Conservation (phyloP, 2,888 invertebrate species). For the Parnassius smintheus region DNA sequence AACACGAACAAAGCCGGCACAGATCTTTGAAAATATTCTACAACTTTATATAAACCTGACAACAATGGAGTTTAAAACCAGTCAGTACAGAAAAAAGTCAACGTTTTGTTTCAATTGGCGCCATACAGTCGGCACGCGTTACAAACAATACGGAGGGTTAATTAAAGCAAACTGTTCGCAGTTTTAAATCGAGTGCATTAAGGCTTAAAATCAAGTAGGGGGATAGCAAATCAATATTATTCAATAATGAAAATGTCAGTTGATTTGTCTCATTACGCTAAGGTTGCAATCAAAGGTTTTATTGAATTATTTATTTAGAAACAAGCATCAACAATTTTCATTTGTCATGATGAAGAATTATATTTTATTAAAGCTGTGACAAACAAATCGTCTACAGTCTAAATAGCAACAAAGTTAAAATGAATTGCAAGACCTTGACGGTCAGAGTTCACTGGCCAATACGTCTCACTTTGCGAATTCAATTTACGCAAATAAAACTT, state of each 20-base stretch:
- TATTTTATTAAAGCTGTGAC: no score
- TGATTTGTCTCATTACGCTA: slow-evolving; percentile 14
- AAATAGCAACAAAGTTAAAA: no score
- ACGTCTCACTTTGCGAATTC: slow-evolving; percentile 9
- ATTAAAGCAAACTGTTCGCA: slow-evolving; percentile 1
- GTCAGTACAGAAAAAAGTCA: slow-evolving; percentile 31
- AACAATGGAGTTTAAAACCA: slow-evolving; percentile 23
- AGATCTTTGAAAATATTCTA: no score
- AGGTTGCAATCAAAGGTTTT: slow-evolving; percentile 5
- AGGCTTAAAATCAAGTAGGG: slow-evolving; percentile 11
- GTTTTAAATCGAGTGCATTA: slow-evolving; percentile 4
- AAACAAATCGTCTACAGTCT: no score
- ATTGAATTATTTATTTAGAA: slow-evolving; percentile 13
- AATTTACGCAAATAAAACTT: slow-evolving; percentile 4
- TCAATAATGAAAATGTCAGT: slow-evolving; percentile 22
- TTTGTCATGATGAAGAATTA: background rate
- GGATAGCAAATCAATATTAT: slow-evolving; percentile 17
- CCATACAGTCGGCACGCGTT: slow-evolving; percentile 39
- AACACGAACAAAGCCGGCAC: no score
- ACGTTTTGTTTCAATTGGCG: slow-evolving; percentile 36
- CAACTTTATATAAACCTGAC: background rate
- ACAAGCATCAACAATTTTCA: background rate
- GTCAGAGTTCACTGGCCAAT: slow-evolving; percentile 17
- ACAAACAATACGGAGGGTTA: slow-evolving; percentile 13
- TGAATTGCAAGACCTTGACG: slow-evolving; percentile 7